Conservation (phyloP, 2,888 invertebrate species). For the Trilocha varians region DNA sequence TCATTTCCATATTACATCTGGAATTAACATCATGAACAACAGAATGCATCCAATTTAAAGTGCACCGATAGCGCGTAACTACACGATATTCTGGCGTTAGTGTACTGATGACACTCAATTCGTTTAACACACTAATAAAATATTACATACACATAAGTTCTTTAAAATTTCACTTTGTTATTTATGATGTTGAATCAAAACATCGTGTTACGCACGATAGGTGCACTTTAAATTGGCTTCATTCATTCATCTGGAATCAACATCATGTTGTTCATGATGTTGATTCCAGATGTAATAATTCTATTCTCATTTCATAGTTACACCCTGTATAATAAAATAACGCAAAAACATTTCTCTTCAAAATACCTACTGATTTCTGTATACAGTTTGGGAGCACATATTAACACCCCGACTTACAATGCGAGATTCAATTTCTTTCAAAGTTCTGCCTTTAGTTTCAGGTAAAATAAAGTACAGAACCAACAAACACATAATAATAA, state of each 20-base stretch:
- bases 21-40: too few relatives aligned
- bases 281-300: too few relatives aligned
- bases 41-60: too few relatives aligned
- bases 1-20: background rate
- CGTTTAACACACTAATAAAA: too few relatives aligned
- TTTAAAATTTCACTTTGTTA: too few relatives aligned
- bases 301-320: background rate
- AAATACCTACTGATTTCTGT: background rate
- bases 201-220: too few relatives aligned
- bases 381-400: background rate
- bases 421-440: constrained; percentile 33
- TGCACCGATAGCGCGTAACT: too few relatives aligned
- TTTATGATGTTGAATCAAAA: too few relatives aligned
- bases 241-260: background rate
- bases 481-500: constrained; percentile 16
- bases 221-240: too few relatives aligned
- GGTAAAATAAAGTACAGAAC: constrained; percentile 26
- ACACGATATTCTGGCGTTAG: too few relatives aligned
- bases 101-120: too few relatives aligned
- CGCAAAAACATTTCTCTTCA: background rate
- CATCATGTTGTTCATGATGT: background rate
- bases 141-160: too few relatives aligned
- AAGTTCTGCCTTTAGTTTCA: constrained; percentile 33
- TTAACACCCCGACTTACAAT: constrained; percentile 15
- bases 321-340: background rate